Evolutionary conservation across 2,888 invertebrate species (phyloP).

Genomic region (Volucella inanis): DNA sequence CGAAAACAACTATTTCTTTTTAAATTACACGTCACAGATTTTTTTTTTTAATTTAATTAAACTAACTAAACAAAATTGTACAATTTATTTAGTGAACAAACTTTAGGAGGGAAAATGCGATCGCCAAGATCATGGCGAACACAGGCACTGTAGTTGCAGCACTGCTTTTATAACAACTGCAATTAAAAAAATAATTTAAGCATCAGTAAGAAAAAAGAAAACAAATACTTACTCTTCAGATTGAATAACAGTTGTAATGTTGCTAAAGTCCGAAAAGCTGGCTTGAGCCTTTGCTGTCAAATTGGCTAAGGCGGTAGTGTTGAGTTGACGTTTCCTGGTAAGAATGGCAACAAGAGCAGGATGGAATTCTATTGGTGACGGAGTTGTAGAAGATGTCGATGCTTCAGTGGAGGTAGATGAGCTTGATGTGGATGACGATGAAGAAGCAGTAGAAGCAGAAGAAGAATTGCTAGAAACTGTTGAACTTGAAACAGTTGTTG

Average conservation of each 20-base stretch:
- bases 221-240: conserved; percentile 34
- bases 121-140: conserved; percentile 35
- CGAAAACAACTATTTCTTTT: background rate
- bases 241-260: conserved; percentile 34
- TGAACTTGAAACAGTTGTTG: background rate
- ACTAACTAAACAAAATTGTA: conserved; percentile 25
- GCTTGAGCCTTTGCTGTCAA: background rate
- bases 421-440: background rate
- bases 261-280: conserved; percentile 32
- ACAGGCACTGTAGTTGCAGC: conserved; percentile 35
- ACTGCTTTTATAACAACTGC: conserved; percentile 30
- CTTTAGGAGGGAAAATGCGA: conserved; percentile 39
- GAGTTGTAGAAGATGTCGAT: conserved; percentile 15
- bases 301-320: background rate
- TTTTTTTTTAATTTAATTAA: conserved; percentile 40
- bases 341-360: conserved; percentile 43
- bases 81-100: conserved; percentile 18
- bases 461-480: no score
- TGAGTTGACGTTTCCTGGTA: conserved; percentile 13
- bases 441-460: background rate
- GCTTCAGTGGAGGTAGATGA: background rate
- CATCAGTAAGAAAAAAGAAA: background rate
- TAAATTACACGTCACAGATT: conserved; percentile 34
- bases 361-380: background rate
- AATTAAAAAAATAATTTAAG: conserved; percentile 7